Base-by-base conservation (phyloP, 2,113 vertebrate genomes). In the Trematomus loennbergii region DNA sequence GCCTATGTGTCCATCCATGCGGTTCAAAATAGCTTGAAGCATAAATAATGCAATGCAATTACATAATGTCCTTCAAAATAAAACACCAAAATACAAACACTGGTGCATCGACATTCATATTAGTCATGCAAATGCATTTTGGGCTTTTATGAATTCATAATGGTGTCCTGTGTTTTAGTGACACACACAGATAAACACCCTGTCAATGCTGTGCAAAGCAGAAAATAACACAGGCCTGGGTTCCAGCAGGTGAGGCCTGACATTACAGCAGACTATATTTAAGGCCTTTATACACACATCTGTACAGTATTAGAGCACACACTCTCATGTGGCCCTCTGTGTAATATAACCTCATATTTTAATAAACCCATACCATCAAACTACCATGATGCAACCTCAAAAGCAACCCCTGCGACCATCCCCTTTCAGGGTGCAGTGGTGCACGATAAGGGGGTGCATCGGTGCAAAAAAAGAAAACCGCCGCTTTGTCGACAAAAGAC, bases 401-500 rank as follows among this genome's bases (percentile, higher is more conserved):
- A 48, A 36, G 0, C 46, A 5, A 3, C 33, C 49, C 0, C n/a
- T 9, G 7, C 10, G 8, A n/a, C 3, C 57, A 18, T 17, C 65
- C 53, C 17, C 53, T 53, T 0, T 1, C 9, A 9, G 65, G 5
- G 8, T 2, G n/a, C n/a, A n/a, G n/a, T n/a, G n/a, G n/a, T n/a
- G 2, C 20, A 2, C 57, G 54, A 36, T 11, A 29, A 52, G 13
- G 25, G 5, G 1, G 40, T 69, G 52, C 72, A 36, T n/a, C 61
- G 63, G 12, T 22, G 63, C 74, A 20, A 48, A 22, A 0, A 71
- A 29, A n/a, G n/a, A n/a, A n/a, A 40, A 9, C 54, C 75, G 70
- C 71, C 62, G 13, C 6, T 46, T 52, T 79, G 82, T 75, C 82
- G 86, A 90, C 85, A 91, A 88, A 91, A 88, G 84, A 70, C 59